Conservation (phyloP, 2,888 invertebrate genomes). For the Nasonia oneida region DNA sequence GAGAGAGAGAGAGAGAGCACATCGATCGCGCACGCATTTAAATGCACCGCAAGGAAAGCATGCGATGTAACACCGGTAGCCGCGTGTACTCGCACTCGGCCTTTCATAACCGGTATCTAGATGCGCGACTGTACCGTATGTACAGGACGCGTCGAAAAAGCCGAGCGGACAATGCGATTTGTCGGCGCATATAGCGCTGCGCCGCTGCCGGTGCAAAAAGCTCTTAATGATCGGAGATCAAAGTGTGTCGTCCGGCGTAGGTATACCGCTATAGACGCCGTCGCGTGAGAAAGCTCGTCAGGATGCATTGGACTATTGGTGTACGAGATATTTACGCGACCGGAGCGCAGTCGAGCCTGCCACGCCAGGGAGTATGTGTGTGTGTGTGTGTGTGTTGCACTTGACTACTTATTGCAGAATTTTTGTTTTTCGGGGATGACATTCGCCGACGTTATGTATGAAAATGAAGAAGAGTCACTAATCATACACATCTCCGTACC, state of each 20-base stretch:
- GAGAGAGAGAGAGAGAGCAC: not conserved
- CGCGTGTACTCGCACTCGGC: not conserved
- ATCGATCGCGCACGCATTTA: not conserved
- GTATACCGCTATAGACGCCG: conserved; percentile 26
- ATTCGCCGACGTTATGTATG: too few species aligned
- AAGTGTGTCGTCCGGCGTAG: conserved; percentile 20
- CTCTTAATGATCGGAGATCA: conserved; percentile 41
- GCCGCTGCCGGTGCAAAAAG: not conserved
- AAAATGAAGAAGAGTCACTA: not conserved
- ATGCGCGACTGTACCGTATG: not conserved
- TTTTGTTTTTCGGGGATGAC: too few species aligned
- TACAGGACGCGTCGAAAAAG: too few species aligned
- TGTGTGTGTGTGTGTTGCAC: too few species aligned
- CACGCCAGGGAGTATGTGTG: too few species aligned
- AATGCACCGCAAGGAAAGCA: not conserved
- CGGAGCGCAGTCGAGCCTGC: too few species aligned
- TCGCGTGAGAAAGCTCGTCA: conserved; percentile 38
- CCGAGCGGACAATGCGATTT: not conserved
- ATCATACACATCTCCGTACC: conserved; percentile 22
- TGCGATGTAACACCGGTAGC: conserved; percentile 11
- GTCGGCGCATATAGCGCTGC: not conserved
- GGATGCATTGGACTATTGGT: not conserved
- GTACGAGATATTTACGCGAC: not conserved
- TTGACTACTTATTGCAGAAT: too few species aligned
- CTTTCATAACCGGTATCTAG: not conserved